Percentiles rank a stretch among this genome's conserved stretches.
These are phyloP conservation scores for Drosophila setifemur DNA, from an alignment of 1,140 invertebrate species.

Conservation along the genomic window DNA sequence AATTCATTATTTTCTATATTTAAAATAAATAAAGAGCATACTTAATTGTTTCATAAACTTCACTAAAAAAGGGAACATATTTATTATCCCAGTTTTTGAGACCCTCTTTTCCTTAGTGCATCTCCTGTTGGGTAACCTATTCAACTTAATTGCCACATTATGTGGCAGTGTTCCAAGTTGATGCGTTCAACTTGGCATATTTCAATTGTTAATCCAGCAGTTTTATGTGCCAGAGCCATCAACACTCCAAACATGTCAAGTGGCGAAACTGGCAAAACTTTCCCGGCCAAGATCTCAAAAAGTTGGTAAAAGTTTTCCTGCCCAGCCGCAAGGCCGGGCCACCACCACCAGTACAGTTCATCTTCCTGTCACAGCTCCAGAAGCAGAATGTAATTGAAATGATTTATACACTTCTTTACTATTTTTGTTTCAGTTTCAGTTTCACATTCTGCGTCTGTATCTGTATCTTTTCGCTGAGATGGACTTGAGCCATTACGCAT, in stretches of 20 bases:
- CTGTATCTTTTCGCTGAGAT: background rate
- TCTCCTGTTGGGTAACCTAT: slow-evolving; percentile 13
- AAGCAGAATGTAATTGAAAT: slow-evolving; percentile 77
- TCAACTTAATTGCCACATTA: slow-evolving; percentile 44
- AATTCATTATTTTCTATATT: too few species aligned
- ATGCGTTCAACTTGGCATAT: slow-evolving; percentile 46
- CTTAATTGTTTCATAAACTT: too few species aligned
- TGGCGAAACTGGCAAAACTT: slow-evolving; percentile 57
- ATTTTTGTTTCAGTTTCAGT: background rate
- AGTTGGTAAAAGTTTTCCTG: slow-evolving; percentile 36
- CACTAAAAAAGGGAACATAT: too few species aligned
- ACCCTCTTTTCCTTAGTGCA: slow-evolving; percentile 14
- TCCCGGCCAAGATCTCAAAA: slow-evolving; percentile 55
- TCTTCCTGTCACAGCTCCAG: slow-evolving; percentile 71
- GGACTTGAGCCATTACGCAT: slow-evolving; percentile 28
- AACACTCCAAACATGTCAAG: slow-evolving; percentile 56
- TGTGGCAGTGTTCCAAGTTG: slow-evolving; percentile 44
- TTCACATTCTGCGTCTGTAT: background rate
- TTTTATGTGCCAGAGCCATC: slow-evolving; percentile 35
- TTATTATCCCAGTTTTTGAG: too few species aligned
- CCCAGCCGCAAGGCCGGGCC: slow-evolving; percentile 16
- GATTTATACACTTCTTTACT: slow-evolving; percentile 73
- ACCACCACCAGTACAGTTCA: slow-evolving; percentile 48
- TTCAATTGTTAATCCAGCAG: slow-evolving; percentile 46
- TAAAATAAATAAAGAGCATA: too few species aligned